Conservation (phyloP, 1,140 invertebrate species). For the Drosophila obscura region DNA sequence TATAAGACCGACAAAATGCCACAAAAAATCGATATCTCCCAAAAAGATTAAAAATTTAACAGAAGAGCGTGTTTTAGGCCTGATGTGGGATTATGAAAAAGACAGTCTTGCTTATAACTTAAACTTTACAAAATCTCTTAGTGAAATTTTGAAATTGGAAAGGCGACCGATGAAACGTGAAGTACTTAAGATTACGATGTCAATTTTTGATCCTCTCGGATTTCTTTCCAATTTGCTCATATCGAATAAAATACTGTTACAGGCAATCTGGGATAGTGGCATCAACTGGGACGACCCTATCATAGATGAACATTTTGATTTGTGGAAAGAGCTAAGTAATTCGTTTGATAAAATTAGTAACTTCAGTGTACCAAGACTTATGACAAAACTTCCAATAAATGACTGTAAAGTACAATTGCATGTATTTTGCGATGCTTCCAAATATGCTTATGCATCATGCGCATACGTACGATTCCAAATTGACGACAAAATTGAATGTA, state of each 20-base stretch:
- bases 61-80: no score
- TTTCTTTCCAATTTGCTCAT: constrained; percentile 5
- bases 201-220: not conserved
- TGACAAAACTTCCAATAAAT: not conserved
- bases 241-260: constrained; percentile 2
- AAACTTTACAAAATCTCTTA: no score
- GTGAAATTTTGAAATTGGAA: constrained; percentile 9
- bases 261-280: constrained; percentile 26
- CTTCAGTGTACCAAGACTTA: not conserved
- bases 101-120: no score
- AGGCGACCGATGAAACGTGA: constrained; percentile 25
- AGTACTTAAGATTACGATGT: constrained; percentile 17
- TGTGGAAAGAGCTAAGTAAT: not conserved
- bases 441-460: constrained; percentile 29
- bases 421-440: constrained; percentile 22
- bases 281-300: constrained; percentile 19
- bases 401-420: constrained; percentile 18
- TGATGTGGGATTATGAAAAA: no score
- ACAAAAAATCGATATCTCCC: no score
- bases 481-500: not conserved
- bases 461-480: constrained; percentile 17
- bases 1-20: no score
- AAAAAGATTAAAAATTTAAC: no score
- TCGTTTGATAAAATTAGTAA: not conserved
- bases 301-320: constrained; percentile 1